Evolutionary conservation across 1,140 invertebrate species (phyloP), one percentile per base, ranked within the genome.

Genomic region (Pinna nobilis): DNA sequence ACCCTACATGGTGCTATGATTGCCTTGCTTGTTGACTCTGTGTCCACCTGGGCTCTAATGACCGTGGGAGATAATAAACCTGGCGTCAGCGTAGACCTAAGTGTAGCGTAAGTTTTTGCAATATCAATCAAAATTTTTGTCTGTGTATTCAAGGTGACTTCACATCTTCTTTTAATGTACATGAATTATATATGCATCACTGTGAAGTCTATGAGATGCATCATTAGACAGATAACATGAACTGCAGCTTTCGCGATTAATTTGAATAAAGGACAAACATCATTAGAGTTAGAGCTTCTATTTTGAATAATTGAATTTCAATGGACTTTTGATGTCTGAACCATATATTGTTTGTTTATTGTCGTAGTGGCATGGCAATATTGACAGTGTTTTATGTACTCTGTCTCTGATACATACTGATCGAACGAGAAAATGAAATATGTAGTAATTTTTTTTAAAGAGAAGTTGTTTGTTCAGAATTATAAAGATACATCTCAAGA

Each of bases 1-100:
- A 92, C 92, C 1, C 87, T 97, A 4, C 95, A 98, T 89, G 96
- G 96, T 47, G 96, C 95, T 15, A 93, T 95, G 74, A 95, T 94
- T 13, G 93, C 94, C 13, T 94, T 94, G 3, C 82, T 97, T 18
- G 92, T 97, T 11, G 96, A 98, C 89, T 91, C 91, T 68, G 87
- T 97, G 18, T 96, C 96, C 5, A 95, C 95, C 0, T 92, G 94
- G 84, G 95, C 94, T 1, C 81, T 97, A 5, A 92, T 94, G 81
- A 93, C 94, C 0, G 78, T 76, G 18, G 91, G 92, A 25, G 90
- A 88, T 51, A 88, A 91, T 71, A 84, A 88, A 35, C 89, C 93
- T 68, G 94, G 95, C 39, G 92, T 93, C 30, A 95, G 94, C 15
- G 92, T 96, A 18, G 92, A 95, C 83, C 84, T 96, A 13, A 91